Base-by-base conservation (phyloP, 1,140 invertebrate genomes). In the Drusus annulatus region DNA sequence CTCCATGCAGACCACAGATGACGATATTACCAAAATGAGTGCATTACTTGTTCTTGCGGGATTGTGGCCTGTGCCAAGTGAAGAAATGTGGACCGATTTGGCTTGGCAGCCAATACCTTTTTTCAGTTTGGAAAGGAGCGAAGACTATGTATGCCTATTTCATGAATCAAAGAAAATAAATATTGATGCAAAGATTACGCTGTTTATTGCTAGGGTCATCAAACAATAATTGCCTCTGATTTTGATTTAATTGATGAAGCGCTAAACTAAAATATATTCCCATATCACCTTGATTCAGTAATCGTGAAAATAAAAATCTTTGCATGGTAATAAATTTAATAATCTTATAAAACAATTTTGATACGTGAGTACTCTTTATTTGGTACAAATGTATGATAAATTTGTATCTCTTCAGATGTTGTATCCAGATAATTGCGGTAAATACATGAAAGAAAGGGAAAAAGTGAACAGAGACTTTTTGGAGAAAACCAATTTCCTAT, bases 21-120 rank as follows among this genome's bases (percentile, higher is more conserved):
- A 92, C 0, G 93, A 96, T 84, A 86, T 96, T 21, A 93, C 94
- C 77, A 90, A 95, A 84, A 93, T 94, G 91, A 94, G 93, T 84
- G 92, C 94, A n/a, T 89, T 94, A 80, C 86, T 93, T 74, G 92
- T 94, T 84, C 87, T 94, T 23, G 93, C 94, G 3, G 94, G 94
- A 74, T 87, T 95, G 74, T 93, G 91, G 89, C 92, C 92, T 23
- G 93, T 93, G 3, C 86, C 86, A 0, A 82, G 85, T 15, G 86
- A 88, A 78, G 91, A 94, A 82, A 84, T 85, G 56, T 93, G 92
- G 92, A 93, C 94, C 1, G 85, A 91, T 25, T 84, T 95, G 3
- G 79, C 84, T 7, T 95, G 94, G 94, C 93, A 93, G 85, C 94
- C 94, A 2, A 90, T 94, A 45, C 91, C 93, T 15, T 90, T 89